Evolutionary conservation across 2,797 vertebrate species (phyloP).

Genomic region (Acanthurus tractus): DNA sequence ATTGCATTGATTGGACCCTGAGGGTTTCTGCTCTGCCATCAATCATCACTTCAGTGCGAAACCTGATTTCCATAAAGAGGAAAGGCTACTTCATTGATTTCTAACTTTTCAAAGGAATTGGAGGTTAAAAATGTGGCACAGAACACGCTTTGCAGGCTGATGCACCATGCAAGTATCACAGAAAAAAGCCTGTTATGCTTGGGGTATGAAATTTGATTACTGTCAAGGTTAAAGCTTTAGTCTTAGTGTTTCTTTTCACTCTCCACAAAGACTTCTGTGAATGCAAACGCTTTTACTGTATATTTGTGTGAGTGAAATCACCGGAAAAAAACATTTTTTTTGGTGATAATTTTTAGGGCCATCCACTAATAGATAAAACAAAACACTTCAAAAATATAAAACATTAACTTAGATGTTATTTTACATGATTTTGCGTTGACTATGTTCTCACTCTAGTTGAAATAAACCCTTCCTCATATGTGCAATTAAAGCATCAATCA

Average conservation of each 20-base stretch:
- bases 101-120: background rate
- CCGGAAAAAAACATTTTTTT: too few relatives aligned
- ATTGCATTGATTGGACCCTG: constrained; percentile 53
- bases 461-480: too few relatives aligned
- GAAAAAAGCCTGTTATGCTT: background rate
- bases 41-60: constrained; percentile 49
- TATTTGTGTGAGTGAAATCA: too few relatives aligned
- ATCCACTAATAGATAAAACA: constrained; percentile 5
- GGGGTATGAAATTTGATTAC: constrained; percentile 23
- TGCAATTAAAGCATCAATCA: too few relatives aligned
- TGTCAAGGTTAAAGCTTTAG: constrained; percentile 12
- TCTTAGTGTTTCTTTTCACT: background rate
- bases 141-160: background rate
- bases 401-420: background rate
- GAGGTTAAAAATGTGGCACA: constrained; percentile 18
- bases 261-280: constrained; percentile 5
- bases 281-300: background rate
- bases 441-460: too few relatives aligned
- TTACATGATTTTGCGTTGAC: too few relatives aligned
- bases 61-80: constrained; percentile 42
- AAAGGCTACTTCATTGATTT: constrained; percentile 21
- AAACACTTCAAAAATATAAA: constrained; percentile 4
- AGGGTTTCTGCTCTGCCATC: constrained; percentile 48
- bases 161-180: background rate
- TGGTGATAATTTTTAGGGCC: too few relatives aligned